phyloP scores from a whole-genome alignment of 2,888 invertebrate genomes.

The Quadroppia sp. region DNA sequence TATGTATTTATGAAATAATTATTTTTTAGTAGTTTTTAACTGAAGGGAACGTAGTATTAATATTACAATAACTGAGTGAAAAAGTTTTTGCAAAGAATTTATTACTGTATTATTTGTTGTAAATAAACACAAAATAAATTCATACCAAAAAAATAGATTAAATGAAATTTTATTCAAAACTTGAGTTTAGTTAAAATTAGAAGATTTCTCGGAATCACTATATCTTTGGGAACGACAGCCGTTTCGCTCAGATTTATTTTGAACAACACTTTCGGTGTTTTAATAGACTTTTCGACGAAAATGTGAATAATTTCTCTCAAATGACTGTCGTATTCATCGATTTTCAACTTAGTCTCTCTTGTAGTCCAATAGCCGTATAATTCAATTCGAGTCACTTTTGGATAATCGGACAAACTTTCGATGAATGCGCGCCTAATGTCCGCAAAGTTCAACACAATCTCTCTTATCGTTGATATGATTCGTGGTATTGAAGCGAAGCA shows the following conservation, averaged over 20 bases:
- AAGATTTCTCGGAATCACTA: background rate
- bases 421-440: background rate
- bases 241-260: background rate
- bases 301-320: background rate
- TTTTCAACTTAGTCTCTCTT: background rate
- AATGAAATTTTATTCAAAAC: too few species aligned
- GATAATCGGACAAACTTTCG: background rate
- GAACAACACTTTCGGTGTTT: background rate
- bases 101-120: too few species aligned
- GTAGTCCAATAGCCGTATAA: background rate
- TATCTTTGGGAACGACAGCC: background rate
- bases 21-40: too few species aligned
- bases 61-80: too few species aligned
- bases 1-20: too few species aligned
- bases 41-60: too few species aligned
- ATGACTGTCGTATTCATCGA: background rate
- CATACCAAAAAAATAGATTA: too few species aligned
- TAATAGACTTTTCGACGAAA: background rate
- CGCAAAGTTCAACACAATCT: background rate
- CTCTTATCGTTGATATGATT: background rate
- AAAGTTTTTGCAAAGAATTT: too few species aligned
- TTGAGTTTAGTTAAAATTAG: too few species aligned
- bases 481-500: background rate
- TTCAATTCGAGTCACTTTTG: background rate
- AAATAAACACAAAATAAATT: too few species aligned